Evolutionary conservation across 1,140 invertebrate species (phyloP).

Genomic region (Neotoxoptera formosana): DNA sequence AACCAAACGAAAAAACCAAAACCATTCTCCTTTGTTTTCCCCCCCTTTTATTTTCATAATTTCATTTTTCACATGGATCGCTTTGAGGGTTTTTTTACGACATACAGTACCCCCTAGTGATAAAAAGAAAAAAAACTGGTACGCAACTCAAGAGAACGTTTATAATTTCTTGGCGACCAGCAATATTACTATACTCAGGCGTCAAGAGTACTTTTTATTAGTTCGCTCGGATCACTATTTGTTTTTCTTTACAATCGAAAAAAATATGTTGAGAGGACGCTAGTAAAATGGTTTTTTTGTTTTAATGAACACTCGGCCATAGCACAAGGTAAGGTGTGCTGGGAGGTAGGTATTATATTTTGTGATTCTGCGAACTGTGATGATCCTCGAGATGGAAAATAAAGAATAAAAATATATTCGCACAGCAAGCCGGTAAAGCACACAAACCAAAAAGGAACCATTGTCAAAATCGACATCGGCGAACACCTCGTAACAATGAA

Average conservation of each 20-base stretch:
- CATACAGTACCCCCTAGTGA: background rate
- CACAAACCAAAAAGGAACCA: slow-evolving; percentile 16
- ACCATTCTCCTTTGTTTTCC: background rate
- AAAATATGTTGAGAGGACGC: background rate
- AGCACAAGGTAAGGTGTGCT: too few species aligned
- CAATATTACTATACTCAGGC: background rate
- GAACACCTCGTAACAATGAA: slow-evolving; percentile 31
- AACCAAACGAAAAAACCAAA: background rate
- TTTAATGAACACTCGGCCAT: background rate
- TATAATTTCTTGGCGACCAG: too few species aligned
- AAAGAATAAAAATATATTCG: background rate
- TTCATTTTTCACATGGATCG: background rate
- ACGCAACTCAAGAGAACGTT: background rate
- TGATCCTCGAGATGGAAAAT: background rate
- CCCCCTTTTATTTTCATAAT: background rate
- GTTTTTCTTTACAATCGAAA: background rate
- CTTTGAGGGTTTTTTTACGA: background rate
- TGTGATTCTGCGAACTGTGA: background rate
- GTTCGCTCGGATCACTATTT: background rate
- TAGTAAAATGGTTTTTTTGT: background rate
- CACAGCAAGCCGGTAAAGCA: slow-evolving; percentile 27
- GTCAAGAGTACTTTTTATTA: background rate
- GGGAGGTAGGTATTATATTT: background rate
- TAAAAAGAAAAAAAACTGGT: background rate
- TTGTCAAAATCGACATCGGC: slow-evolving; percentile 30